phyloP scores from a whole-genome alignment of 2,888 invertebrate genomes.

The Aethes cnicana region DNA sequence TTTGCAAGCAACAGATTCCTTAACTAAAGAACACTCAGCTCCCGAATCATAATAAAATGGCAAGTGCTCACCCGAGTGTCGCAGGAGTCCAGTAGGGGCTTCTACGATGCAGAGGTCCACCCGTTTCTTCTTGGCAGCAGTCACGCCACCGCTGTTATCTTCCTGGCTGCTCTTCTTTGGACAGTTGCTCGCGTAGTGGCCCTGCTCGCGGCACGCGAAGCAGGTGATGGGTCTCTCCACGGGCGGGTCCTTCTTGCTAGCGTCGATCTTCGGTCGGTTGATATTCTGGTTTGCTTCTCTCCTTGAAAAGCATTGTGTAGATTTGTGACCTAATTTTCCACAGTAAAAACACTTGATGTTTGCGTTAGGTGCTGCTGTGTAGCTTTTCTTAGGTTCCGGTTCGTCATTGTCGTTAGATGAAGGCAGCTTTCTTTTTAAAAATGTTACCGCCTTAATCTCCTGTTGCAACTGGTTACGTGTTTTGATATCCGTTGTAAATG shows the following conservation, averaged over 20 bases:
- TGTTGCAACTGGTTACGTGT: conserved; percentile 5
- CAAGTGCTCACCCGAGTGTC: conserved; percentile 20
- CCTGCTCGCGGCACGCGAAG: conserved; percentile 6
- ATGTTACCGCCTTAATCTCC: conserved; percentile 19
- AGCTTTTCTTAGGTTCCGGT: not conserved
- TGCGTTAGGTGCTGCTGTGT: not conserved
- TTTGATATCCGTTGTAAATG: conserved; percentile 25
- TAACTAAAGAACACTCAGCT: conserved; percentile 30
- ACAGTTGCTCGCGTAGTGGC: conserved; percentile 18
- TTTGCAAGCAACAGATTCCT: conserved; percentile 10
- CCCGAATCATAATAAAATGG: conserved; percentile 27
- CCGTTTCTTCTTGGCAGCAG: conserved; percentile 1
- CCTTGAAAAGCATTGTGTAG: conserved; percentile 18
- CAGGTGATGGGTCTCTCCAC: conserved; percentile 1
- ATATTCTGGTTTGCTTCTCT: not conserved
- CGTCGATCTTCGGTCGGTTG: not conserved
- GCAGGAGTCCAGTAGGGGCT: conserved; percentile 8
- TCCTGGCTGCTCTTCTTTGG: not conserved
- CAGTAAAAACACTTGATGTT: conserved; percentile 30
- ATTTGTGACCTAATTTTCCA: conserved; percentile 31
- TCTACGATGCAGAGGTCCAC: conserved; percentile 15
- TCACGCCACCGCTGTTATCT: not conserved
- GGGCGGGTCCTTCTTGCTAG: not conserved
- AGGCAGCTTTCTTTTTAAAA: not conserved
- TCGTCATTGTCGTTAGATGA: not conserved